Evolutionary conservation across 2,797 vertebrate species (phyloP).

Genomic region (Morelia viridis): DNA sequence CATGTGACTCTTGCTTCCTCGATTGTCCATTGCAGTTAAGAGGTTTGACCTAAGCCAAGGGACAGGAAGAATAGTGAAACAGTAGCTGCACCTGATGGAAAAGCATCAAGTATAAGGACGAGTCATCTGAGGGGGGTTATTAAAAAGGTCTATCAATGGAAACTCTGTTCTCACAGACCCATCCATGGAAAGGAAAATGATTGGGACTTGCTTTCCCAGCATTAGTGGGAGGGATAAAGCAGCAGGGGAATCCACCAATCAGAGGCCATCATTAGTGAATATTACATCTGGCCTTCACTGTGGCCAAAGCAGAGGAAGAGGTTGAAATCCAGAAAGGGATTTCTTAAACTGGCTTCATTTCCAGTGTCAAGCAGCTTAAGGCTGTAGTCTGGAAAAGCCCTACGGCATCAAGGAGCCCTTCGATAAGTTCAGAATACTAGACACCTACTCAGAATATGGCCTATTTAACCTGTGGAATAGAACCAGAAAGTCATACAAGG

Average conservation of each 20-base stretch:
- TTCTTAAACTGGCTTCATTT: background rate
- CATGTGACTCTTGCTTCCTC: background rate
- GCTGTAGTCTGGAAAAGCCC: background rate
- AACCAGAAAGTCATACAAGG: background rate
- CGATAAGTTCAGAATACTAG: background rate
- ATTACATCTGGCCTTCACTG: background rate
- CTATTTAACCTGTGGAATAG: background rate
- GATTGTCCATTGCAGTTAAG: too few relatives aligned
- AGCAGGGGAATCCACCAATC: background rate
- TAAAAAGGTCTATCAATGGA: background rate
- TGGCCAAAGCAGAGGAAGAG: background rate
- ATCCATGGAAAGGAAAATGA: background rate
- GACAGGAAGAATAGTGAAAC: background rate
- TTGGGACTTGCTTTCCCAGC: background rate
- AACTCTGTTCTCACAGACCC: background rate
- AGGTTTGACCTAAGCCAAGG: background rate
- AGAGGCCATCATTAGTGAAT: background rate
- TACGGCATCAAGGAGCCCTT: background rate
- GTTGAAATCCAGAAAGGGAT: too few relatives aligned
- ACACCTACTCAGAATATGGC: background rate
- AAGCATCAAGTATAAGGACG: background rate
- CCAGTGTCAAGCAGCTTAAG: background rate
- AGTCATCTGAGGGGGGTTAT: background rate
- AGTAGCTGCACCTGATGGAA: background rate
- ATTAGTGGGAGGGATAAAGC: background rate